Evolutionary conservation across 2,797 vertebrate species (phyloP).

Genomic region (Parambassis ranga): DNA sequence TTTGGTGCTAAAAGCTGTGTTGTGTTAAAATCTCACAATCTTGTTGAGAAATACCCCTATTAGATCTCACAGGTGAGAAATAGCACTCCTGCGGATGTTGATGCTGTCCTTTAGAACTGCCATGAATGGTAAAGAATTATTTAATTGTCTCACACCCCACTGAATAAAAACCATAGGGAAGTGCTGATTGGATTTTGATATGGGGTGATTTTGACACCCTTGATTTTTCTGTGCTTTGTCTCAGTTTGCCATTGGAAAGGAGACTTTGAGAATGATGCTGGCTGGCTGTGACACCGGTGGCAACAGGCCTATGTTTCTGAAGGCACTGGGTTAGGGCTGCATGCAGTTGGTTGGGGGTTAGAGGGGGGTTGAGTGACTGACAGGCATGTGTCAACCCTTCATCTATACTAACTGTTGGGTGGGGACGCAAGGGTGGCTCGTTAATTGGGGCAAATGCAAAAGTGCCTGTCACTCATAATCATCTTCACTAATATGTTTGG

Average conservation of each 20-base stretch:
- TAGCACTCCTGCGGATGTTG: not conserved
- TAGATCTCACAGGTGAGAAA: slow-evolving; percentile 19
- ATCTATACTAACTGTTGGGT: slow-evolving; percentile 39
- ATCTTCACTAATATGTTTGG: slow-evolving; percentile 69
- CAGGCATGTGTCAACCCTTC: slow-evolving; percentile 66
- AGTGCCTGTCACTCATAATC: slow-evolving; percentile 73
- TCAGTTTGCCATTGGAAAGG: slow-evolving; percentile 1
- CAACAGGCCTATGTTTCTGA: slow-evolving; percentile 47
- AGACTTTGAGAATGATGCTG: slow-evolving; percentile 30
- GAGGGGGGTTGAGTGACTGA: slow-evolving; percentile 60
- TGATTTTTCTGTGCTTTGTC: slow-evolving; percentile 1
- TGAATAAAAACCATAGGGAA: not conserved
- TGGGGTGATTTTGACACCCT: not conserved
- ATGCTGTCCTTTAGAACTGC: not conserved
- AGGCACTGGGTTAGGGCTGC: slow-evolving; percentile 20
- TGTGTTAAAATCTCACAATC: slow-evolving; percentile 44
- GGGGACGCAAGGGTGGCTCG: slow-evolving; percentile 44
- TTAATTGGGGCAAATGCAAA: slow-evolving; percentile 76
- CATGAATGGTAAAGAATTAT: too few relatives aligned
- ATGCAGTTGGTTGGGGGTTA: slow-evolving; percentile 4
- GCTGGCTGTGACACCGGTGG: slow-evolving; percentile 63
- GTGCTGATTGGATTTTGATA: not conserved
- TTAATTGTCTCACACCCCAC: too few relatives aligned
- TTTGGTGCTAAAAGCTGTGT: slow-evolving; percentile 37
- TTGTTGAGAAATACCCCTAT: slow-evolving; percentile 1